Evolutionary conservation across 2,888 invertebrate species (phyloP).

Genomic region (Hydrotaea diabolus): DNA sequence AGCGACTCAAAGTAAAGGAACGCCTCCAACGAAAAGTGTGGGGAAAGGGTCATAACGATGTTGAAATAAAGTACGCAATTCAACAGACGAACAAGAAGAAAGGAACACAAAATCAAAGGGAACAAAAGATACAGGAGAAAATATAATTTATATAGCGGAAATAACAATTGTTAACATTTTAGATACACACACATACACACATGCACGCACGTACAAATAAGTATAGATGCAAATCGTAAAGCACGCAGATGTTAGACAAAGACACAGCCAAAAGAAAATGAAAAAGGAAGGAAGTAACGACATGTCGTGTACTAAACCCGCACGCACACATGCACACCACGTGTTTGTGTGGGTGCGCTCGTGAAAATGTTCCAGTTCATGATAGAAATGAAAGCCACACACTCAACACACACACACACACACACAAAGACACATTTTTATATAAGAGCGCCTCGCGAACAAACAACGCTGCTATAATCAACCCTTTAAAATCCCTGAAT

Average conservation of each 20-base stretch:
- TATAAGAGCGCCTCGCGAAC: too few relatives aligned
- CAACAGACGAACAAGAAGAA: conserved; percentile 67
- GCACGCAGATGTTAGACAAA: neutral
- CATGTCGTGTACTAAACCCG: conserved; percentile 9
- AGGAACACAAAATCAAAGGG: conserved; percentile 27
- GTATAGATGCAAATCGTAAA: conserved; percentile 2
- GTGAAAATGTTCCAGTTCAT: neutral
- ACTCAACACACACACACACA: neutral
- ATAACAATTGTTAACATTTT: conserved; percentile 54
- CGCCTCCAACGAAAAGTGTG: conserved; percentile 44
- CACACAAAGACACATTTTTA: neutral
- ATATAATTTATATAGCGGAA: conserved; percentile 53
- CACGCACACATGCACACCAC: conserved; percentile 22
- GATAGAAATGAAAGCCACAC: neutral
- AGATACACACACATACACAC: conserved; percentile 10
- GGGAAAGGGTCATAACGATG: neutral
- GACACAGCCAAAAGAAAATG: neutral
- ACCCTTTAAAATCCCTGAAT: too few relatives aligned
- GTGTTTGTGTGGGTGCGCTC: neutral
- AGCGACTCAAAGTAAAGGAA: neutral
- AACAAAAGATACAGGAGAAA: conserved; percentile 25
- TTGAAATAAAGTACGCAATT: conserved; percentile 54
- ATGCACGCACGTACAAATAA: conserved; percentile 16
- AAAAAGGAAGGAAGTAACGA: neutral
- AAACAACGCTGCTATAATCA: too few relatives aligned